Conservation (phyloP, 2,797 vertebrate species). For the Sebastes trivittatus region DNA sequence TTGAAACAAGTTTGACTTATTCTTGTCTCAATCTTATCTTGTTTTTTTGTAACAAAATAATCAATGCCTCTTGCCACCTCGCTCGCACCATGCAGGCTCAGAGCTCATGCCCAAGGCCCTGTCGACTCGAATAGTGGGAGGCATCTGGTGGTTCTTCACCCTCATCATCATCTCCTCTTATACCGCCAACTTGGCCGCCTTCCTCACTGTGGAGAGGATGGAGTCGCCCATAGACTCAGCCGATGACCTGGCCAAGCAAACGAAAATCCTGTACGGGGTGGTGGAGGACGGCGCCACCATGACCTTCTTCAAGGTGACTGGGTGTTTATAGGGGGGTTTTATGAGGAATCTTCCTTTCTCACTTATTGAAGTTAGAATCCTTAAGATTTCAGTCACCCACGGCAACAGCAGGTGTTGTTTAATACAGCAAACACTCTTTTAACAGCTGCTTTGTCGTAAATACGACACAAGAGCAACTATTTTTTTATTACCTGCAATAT, state of each 20-base stretch:
- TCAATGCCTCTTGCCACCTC: conserved; percentile 52
- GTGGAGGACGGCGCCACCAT: conserved; percentile 97
- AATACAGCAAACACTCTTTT: not conserved
- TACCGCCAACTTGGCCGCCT: conserved; percentile 97
- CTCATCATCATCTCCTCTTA: conserved; percentile 99
- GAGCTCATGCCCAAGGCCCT: conserved; percentile 99
- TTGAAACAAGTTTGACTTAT: conserved; percentile 24
- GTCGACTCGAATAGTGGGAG: conserved; percentile 98
- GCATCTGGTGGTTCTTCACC: conserved; percentile 99
- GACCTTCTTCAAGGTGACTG: conserved; percentile 95
- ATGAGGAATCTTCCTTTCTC: not conserved
- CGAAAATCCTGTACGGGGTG: conserved; percentile 96
- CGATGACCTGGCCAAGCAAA: conserved; percentile 97
- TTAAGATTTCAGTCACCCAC: not conserved
- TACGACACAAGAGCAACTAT: not conserved
- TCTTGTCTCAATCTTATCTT: conserved; percentile 2
- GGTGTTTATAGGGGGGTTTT: not conserved
- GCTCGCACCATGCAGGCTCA: conserved; percentile 87
- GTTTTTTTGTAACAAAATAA: not conserved
- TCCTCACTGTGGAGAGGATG: conserved; percentile 99
- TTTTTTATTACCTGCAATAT: not conserved
- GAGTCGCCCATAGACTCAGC: conserved; percentile 98
- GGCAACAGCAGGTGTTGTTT: not conserved
- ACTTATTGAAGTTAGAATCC: not conserved
- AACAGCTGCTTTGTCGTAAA: not conserved